Percentiles rank a stretch among this genome's conserved stretches.
phyloP scores from a whole-genome alignment of 2,113 vertebrate species.

The Lichenostomus cassidix region DNA sequence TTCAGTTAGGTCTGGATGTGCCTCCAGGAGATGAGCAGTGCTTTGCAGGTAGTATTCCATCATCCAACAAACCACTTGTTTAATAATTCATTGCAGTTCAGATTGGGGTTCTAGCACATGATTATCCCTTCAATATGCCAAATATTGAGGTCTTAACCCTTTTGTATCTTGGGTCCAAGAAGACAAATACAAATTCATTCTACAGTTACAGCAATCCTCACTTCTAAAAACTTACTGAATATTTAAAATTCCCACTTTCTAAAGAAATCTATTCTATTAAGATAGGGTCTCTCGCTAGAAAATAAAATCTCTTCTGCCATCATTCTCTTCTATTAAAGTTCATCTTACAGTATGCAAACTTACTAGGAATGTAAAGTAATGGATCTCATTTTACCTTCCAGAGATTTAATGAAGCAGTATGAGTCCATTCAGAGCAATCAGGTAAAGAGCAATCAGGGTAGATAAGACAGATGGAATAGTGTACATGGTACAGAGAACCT shows the following conservation, averaged over 20 bases:
- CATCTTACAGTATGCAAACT: background rate
- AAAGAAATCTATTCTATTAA: background rate
- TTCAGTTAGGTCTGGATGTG: constrained; percentile 69
- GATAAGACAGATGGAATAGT: background rate
- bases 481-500: background rate
- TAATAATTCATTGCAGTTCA: constrained; percentile 76
- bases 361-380: background rate
- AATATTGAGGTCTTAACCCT: constrained; percentile 28
- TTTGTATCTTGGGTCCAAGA: background rate
- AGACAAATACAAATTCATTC: background rate
- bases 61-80: constrained; percentile 69
- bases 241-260: background rate
- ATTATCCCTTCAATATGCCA: constrained; percentile 46
- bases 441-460: background rate
- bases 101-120: constrained; percentile 20
- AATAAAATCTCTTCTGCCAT: background rate
- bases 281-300: background rate
- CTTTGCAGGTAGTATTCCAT: constrained; percentile 77
- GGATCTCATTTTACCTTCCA: background rate
- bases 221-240: background rate
- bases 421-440: background rate
- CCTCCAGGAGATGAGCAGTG: constrained; percentile 67
- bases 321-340: background rate
- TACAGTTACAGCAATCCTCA: background rate
- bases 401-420: background rate